These are phyloP conservation scores for Albula goreensis DNA, from an alignment of 2,113 vertebrate genomes.

Conservation along the genomic window DNA sequence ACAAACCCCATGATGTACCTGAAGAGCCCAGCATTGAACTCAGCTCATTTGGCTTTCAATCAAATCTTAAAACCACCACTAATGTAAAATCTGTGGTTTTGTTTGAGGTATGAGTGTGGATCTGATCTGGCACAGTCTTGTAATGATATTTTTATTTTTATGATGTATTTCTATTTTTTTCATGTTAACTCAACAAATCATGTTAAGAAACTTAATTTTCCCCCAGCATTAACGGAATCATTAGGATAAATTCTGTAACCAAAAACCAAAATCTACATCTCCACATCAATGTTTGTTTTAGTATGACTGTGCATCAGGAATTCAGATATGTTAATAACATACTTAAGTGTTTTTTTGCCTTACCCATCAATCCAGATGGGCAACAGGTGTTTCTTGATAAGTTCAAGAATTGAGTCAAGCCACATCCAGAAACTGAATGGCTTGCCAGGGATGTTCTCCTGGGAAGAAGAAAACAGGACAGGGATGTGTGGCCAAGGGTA, in stretches of 20 bases:
- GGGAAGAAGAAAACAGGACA: not conserved
- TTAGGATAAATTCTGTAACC: not conserved
- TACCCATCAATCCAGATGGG: constrained; percentile 96
- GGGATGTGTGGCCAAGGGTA: not conserved
- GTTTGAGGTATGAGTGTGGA: too few species aligned
- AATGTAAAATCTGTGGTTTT: too few species aligned
- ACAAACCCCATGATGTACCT: constrained; percentile 97
- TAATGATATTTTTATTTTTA: too few species aligned
- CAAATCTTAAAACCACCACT: not conserved
- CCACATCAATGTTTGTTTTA: too few species aligned
- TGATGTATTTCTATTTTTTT: too few species aligned
- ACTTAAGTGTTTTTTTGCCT: constrained; percentile 37
- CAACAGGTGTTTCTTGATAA: constrained; percentile 93
- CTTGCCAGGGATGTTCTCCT: constrained; percentile 94
- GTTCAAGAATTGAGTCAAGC: constrained; percentile 93
- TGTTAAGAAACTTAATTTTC: not conserved
- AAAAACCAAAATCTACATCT: too few species aligned
- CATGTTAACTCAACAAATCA: too few species aligned
- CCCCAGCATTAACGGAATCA: not conserved
- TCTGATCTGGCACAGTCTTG: too few species aligned
- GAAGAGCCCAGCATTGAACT: constrained; percentile 14
- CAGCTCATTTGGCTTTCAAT: not conserved
- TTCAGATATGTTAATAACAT: too few species aligned
- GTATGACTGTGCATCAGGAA: too few species aligned
- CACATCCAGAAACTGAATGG: constrained; percentile 94